Evolutionary conservation across 2,888 invertebrate genomes (phyloP).

Genomic region (Tachina fera): DNA sequence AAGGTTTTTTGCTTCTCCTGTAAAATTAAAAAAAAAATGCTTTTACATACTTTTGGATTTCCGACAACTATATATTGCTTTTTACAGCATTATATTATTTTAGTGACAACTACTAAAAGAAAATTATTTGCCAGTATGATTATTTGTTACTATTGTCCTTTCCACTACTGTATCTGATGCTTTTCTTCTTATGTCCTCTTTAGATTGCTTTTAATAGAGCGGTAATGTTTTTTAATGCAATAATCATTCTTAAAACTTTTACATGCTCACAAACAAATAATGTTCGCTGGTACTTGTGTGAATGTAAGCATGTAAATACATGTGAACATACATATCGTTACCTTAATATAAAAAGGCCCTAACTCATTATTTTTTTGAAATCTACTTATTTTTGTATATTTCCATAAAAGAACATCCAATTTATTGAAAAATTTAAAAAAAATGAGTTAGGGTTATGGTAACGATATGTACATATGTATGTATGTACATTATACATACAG

Average conservation of each 20-base stretch:
- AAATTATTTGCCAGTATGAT: not conserved
- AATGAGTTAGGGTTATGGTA: no score
- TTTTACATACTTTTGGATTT: no score
- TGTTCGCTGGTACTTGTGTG: not conserved
- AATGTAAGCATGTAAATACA: not conserved
- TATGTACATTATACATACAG: not conserved
- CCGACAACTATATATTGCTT: no score
- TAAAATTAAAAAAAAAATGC: no score
- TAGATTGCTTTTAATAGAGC: constrained; percentile 40
- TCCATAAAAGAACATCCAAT: no score
- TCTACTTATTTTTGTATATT: no score
- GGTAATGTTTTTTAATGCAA: constrained; percentile 40
- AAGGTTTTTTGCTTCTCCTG: no score
- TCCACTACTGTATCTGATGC: not conserved
- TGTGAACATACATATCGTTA: not conserved
- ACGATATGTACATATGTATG: not conserved
- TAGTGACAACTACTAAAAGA: constrained; percentile 50
- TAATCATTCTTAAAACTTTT: constrained; percentile 47
- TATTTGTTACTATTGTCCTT: constrained; percentile 43
- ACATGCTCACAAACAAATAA: constrained; percentile 5
- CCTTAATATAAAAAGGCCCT: no score
- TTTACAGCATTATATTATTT: not conserved
- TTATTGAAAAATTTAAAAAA: no score
- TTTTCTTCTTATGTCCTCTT: constrained; percentile 31
- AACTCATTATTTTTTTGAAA: no score